These are phyloP conservation scores for Thereva unica DNA, from an alignment of 2,888 invertebrate species.

Conservation along the genomic window DNA sequence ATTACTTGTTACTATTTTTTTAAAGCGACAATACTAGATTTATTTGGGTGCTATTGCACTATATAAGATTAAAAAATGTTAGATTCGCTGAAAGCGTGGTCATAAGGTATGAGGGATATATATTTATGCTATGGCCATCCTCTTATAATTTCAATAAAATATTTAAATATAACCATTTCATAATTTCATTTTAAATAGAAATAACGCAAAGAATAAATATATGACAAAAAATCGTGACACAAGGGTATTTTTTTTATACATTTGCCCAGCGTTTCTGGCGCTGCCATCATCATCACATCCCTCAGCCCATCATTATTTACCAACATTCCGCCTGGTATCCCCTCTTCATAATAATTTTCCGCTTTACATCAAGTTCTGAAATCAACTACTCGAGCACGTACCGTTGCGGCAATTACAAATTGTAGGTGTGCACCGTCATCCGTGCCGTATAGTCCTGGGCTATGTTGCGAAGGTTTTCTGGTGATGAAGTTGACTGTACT, in stretches of 20 bases:
- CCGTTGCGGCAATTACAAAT: conserved; percentile 48
- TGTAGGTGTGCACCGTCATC: conserved; percentile 42
- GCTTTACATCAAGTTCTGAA: conserved; percentile 43
- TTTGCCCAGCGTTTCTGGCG: conserved; percentile 34
- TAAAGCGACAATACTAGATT: too few species aligned
- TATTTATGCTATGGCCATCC: too few species aligned
- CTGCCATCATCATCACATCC: conserved; percentile 12
- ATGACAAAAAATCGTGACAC: conserved; percentile 41
- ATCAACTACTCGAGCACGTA: conserved; percentile 47
- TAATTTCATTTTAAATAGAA: neutral
- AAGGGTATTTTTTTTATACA: conserved; percentile 36
- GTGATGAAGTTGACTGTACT: conserved; percentile 21
- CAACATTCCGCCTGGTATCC: conserved; percentile 32
- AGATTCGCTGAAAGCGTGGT: too few species aligned
- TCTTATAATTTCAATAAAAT: too few species aligned
- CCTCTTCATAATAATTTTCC: conserved; percentile 40
- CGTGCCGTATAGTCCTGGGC: neutral
- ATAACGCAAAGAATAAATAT: conserved; percentile 32
- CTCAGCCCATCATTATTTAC: conserved; percentile 24
- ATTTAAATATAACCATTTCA: too few species aligned
- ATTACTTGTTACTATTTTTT: too few species aligned
- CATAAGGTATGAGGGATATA: too few species aligned
- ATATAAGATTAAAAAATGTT: too few species aligned
- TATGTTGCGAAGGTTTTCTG: neutral
- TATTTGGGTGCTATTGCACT: too few species aligned